These are phyloP conservation scores for Lepidotrigona ventralis DNA, from an alignment of 1,140 invertebrate genomes.

Conservation along the genomic window DNA sequence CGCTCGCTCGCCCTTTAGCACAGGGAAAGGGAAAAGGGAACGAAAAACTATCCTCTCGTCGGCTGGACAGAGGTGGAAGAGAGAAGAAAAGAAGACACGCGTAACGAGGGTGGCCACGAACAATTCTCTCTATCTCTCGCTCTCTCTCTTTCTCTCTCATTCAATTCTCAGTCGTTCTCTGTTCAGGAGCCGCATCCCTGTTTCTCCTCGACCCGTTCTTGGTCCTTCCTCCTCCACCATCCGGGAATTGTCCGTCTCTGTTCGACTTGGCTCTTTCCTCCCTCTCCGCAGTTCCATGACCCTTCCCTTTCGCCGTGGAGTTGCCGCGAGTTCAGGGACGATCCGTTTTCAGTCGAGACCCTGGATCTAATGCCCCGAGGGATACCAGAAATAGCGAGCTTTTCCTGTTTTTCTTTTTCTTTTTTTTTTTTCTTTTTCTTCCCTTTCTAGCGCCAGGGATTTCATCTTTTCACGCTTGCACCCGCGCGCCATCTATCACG, in stretches of 20 bases:
- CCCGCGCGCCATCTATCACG: background rate
- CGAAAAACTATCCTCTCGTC: background rate
- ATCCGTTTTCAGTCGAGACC: constrained; percentile 71
- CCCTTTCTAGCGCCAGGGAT: constrained; percentile 20
- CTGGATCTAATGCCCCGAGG: constrained; percentile 46
- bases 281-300: constrained; percentile 62
- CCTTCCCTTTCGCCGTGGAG: constrained; percentile 64
- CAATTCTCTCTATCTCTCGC: background rate
- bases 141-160: background rate
- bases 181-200: constrained; percentile 31
- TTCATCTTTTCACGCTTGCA: constrained; percentile 1
- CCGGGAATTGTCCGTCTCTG: constrained; percentile 38
- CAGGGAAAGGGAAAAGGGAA: background rate
- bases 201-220: constrained; percentile 43
- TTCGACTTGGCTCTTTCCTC: no score
- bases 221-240: constrained; percentile 37
- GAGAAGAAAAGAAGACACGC: background rate
- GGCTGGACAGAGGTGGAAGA: background rate
- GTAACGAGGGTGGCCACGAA: constrained; percentile 39
- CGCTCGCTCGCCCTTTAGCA: background rate
- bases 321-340: constrained; percentile 74
- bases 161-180: constrained; percentile 12
- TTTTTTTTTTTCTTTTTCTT: no score
- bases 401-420: background rate
- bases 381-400: constrained; percentile 49